Evolutionary conservation across 1,140 invertebrate genomes (phyloP).

Genomic region (Batillaria attramentaria): DNA sequence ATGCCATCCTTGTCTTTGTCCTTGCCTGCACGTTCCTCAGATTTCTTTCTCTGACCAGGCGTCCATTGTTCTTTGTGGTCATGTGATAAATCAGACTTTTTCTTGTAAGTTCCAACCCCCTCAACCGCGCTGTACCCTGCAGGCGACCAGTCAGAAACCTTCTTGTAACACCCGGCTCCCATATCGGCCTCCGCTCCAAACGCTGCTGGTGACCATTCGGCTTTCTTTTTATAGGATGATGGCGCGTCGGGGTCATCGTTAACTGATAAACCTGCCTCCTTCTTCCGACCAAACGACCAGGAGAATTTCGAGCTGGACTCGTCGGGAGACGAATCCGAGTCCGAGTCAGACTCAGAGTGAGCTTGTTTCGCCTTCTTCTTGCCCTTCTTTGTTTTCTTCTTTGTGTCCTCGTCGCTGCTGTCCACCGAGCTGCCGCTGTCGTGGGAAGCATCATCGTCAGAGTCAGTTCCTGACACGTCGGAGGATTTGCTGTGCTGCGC

Average conservation of each 20-base stretch:
- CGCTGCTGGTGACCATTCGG: neutral
- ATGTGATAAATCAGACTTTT: slow-evolving; percentile 3
- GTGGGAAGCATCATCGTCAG: neutral
- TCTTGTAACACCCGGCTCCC: slow-evolving; percentile 21
- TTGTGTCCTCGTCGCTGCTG: neutral
- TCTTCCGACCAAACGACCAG: slow-evolving; percentile 10
- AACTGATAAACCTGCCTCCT: slow-evolving; percentile 2
- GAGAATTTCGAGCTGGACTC: slow-evolving; percentile 14
- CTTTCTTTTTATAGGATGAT: neutral
- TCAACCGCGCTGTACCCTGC: neutral
- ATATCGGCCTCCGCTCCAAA: neutral
- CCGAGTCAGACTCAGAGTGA: neutral
- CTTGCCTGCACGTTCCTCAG: no score
- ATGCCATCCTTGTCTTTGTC: no score
- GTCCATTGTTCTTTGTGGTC: no score
- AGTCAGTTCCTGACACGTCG: neutral
- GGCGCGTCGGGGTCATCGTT: neutral
- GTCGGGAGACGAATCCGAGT: slow-evolving; percentile 1
- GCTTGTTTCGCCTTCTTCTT: neutral
- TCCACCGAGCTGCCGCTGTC: neutral
- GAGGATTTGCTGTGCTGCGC: neutral
- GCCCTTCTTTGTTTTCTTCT: neutral
- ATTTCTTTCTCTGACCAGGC: no score
- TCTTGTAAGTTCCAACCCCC: slow-evolving; percentile 9
- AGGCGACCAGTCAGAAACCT: neutral